Evolutionary conservation across 2,888 invertebrate species (phyloP).

Genomic region (Agriotes lineatus): DNA sequence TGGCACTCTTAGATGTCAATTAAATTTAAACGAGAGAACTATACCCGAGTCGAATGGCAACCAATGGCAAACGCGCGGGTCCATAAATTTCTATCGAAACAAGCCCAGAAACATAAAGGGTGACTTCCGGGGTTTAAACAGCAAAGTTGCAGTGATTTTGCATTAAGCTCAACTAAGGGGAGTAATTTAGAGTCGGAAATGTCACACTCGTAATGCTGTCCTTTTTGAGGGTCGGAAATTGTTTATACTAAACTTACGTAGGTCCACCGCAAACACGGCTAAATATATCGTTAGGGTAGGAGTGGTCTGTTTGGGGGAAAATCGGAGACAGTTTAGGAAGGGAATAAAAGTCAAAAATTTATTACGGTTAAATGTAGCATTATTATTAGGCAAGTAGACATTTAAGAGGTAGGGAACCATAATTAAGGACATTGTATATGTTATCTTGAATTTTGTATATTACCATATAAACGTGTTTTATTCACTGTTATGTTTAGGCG

Average conservation of each 20-base stretch:
- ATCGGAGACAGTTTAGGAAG: background rate
- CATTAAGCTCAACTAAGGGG: background rate
- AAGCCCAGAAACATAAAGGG: background rate
- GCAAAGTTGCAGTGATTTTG: background rate
- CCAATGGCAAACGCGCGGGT: no score
- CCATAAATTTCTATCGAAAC: no score
- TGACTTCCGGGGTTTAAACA: background rate
- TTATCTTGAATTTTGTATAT: no score
- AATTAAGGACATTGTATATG: no score
- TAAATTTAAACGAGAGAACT: slow-evolving; percentile 33
- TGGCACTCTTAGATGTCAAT: slow-evolving; percentile 21
- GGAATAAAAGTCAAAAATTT: slow-evolving; percentile 13
- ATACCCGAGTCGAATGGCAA: no score
- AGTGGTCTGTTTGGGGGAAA: slow-evolving; percentile 6
- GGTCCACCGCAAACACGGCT: background rate
- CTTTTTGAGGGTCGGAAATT: slow-evolving; percentile 25
- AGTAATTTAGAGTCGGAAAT: slow-evolving; percentile 14
- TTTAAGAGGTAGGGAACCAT: no score
- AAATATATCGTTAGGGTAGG: slow-evolving; percentile 13
- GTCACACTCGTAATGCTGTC: background rate
- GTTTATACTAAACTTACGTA: slow-evolving; percentile 19
- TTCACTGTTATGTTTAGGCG: no score
- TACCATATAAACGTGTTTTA: no score
- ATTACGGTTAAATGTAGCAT: background rate
- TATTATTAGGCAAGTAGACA: no score